Evolutionary conservation across 2,888 invertebrate genomes (phyloP), one percentile per base, ranked within the genome.

Genomic region (Emmelina monodactyla): DNA sequence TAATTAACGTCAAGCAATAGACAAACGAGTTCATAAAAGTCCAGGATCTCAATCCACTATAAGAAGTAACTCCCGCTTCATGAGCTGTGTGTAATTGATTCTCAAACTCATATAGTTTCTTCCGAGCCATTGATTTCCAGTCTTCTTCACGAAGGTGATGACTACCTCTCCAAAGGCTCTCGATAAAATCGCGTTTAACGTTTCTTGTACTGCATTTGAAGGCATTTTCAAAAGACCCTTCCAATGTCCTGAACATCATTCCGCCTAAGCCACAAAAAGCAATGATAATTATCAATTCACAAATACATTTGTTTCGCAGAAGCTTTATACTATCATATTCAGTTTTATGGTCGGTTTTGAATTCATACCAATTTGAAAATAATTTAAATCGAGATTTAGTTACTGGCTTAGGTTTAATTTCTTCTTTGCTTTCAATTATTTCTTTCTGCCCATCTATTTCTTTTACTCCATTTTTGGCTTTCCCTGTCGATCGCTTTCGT

Each of bases 191-290:
- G 3, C 94, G 79, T 56, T 93, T 92, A 0, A 94, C 91, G 50
- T 90, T 83, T 50, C 92, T 91, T 29, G 93, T 91, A 6, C 92
- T 91, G 57, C 92, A 92, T 70, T 94, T 94, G 68, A 91, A 92
- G 42, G 88, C 88, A 41, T 89, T 85, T 57, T 95, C 94, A 50
- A 92, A 89, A 2, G 88, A 85, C 2, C 93, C 93, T 61, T 96
- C 95, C 14, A 90, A 86, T 44, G 88, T 86, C 43, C 89, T 88
- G 52, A 94, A 93, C 50, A 91, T 75, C 32, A 93, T 80, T 0
- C 89, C 93, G 1, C 92, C 93, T 32, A 89, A 70, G 3, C 93
- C 92, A 50, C 90, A 88, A 46, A 88, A 82, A 37, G 91, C 83
- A 14, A 89, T 70, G 25, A 91, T 66, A 15, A 91, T 49, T n/a